Conservation (phyloP, 2,888 invertebrate genomes). For the Myopa tessellatipennis region DNA sequence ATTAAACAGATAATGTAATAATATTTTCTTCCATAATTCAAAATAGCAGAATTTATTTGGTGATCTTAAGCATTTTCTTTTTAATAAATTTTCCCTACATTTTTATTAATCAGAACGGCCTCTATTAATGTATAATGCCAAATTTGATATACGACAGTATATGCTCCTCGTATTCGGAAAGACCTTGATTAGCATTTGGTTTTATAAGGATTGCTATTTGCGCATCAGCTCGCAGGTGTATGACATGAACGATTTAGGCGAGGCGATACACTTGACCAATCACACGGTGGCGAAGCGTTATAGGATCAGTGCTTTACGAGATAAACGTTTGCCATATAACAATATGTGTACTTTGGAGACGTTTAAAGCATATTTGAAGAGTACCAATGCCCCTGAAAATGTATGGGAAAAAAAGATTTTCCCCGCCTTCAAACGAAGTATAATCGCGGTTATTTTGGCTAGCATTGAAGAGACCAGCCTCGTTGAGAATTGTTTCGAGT, state of each 20-base stretch:
- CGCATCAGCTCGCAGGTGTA: conserved; percentile 89
- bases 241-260: conserved; percentile 81
- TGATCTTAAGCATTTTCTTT: too few species aligned
- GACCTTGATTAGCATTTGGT: conserved; percentile 84
- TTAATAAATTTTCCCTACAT: too few species aligned
- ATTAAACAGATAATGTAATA: too few species aligned
- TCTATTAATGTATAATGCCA: conserved; percentile 83
- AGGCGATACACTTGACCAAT: conserved; percentile 88
- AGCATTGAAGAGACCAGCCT: conserved; percentile 78
- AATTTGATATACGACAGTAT: conserved; percentile 93
- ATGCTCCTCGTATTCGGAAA: conserved; percentile 79
- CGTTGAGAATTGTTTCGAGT: conserved; percentile 82
- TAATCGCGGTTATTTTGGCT: conserved; percentile 80
- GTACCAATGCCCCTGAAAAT: conserved; percentile 64
- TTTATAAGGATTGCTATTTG: conserved; percentile 86
- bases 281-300: conserved; percentile 88
- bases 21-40: too few species aligned
- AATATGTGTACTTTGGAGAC: conserved; percentile 88
- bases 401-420: conserved; percentile 78
- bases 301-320: conserved; percentile 67
- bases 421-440: conserved; percentile 87
- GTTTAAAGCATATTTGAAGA: conserved; percentile 75
- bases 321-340: conserved; percentile 76
- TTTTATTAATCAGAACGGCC: conserved; percentile 76
- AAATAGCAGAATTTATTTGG: too few species aligned